Conservation (phyloP, 1,140 invertebrate species). For the Asbolus verrucosus region DNA sequence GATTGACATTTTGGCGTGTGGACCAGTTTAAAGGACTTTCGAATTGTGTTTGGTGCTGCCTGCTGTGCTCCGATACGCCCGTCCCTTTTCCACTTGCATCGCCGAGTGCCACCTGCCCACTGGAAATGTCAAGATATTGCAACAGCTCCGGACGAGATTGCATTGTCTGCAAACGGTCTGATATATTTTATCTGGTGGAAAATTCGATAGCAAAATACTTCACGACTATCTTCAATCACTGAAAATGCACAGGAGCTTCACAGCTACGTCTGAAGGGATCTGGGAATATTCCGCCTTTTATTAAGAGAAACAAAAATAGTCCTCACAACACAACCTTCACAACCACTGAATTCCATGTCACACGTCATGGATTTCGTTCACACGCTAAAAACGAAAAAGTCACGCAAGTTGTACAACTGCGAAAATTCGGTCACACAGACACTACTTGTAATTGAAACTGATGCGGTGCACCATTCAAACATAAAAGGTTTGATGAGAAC, state of each 20-base stretch:
- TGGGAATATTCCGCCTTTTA: background rate
- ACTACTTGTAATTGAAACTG: too few relatives aligned
- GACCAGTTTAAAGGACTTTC: constrained; percentile 14
- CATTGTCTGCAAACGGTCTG: constrained; percentile 20
- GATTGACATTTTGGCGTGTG: constrained; percentile 26
- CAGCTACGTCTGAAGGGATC: constrained; percentile 26
- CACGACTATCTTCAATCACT: background rate
- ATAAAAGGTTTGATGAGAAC: background rate
- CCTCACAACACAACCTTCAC: background rate
- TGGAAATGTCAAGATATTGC: constrained; percentile 24
- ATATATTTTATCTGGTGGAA: constrained; percentile 20
- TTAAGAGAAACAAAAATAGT: background rate
- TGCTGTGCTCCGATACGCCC: background rate
- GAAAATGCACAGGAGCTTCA: constrained; percentile 22
- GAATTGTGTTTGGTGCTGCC: background rate
- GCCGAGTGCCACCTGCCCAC: constrained; percentile 27
- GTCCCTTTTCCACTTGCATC: constrained; percentile 21
- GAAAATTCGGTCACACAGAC: too few relatives aligned
- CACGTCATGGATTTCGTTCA: background rate
- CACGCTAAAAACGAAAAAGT: too few relatives aligned
- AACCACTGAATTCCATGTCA: background rate
- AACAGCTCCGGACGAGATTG: constrained; percentile 33
- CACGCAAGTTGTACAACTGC: too few relatives aligned
- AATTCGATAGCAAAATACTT: constrained; percentile 2
- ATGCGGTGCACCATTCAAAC: background rate